Evolutionary conservation across 2,113 vertebrate genomes (phyloP), one percentile per base, ranked within the genome.

Genomic region (Myotis yumanensis): DNA sequence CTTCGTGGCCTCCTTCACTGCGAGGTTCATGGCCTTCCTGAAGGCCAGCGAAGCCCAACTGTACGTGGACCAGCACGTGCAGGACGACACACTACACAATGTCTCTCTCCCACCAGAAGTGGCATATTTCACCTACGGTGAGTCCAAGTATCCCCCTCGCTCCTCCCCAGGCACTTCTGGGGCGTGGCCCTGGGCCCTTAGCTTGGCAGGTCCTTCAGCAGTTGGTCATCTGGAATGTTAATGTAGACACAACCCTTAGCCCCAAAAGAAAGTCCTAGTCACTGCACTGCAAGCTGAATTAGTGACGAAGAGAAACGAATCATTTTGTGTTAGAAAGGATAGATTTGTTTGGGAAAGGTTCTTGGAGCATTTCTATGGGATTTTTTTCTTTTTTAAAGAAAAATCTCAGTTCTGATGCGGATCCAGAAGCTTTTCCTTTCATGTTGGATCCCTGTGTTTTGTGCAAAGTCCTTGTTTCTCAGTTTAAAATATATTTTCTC

Each of bases 11-110:
- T 99, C 99, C 0, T 99, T 99, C 98, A 99, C 99, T 0, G 99
- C 99, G 28, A 98, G 99, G 81, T 99, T 99, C 97, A 99, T 99
- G 99, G 99, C 99, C 40, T 99, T 99, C 95, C 99, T 99, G 72
- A 99, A 99, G 95, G 99, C 99, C 0, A 98, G 99, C 5, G 99
- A 99, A 98, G 99, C 99, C 85, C 99, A 99, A 97, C 98, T 99
- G 40, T 99, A 99, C 6, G 99, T 99, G 75, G 99, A 99, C 94
- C 97, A 98, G 95, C 98, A 99, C 2, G 98, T 99, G 30, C 98
- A 98, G 40, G 98, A 99, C 3, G 97, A 98, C 23, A 99, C 99
- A 96, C 98, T 99, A 90, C 99, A 95, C 96, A 99, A 98, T 0
- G 99, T 98, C 97, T 99, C 98, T 0, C 99, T 99, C 96, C 99